Conservation (phyloP, 2,888 invertebrate species). For the Sympetrum striolatum region DNA sequence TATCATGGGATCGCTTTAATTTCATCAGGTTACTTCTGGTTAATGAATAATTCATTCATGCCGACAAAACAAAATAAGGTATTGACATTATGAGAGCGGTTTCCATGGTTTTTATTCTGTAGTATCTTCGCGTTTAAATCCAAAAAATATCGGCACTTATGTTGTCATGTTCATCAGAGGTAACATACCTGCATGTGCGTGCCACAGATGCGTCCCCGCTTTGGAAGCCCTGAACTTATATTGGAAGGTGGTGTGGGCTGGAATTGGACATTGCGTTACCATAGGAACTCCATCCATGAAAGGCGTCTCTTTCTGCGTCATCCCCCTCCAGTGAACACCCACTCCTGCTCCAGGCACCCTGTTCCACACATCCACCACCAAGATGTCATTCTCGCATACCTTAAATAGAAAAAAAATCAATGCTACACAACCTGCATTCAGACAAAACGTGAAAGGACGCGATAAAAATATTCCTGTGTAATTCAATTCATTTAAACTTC, state of each 20-base stretch:
- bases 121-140: not conserved
- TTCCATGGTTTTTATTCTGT: no score
- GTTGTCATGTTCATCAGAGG: not conserved
- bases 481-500: no score
- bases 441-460: not conserved
- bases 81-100: no score
- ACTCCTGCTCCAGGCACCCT: constrained; percentile 59
- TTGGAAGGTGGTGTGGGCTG: constrained; percentile 58
- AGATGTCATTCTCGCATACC: constrained; percentile 55
- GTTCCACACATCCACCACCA: constrained; percentile 62
- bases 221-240: constrained; percentile 58
- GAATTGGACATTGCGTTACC: constrained; percentile 60
- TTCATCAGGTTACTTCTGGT: no score
- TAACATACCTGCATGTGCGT: constrained; percentile 56
- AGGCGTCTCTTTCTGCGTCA: constrained; percentile 57
- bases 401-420: not conserved
- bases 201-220: constrained; percentile 59
- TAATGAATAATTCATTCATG: no score
- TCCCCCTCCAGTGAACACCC: constrained; percentile 65
- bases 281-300: constrained; percentile 61
- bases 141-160: not conserved
- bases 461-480: no score
- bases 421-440: not conserved
- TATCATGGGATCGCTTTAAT: no score
- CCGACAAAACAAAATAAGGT: no score